phyloP scores from a whole-genome alignment of 2,797 vertebrate species.

The Enoplosus armatus region DNA sequence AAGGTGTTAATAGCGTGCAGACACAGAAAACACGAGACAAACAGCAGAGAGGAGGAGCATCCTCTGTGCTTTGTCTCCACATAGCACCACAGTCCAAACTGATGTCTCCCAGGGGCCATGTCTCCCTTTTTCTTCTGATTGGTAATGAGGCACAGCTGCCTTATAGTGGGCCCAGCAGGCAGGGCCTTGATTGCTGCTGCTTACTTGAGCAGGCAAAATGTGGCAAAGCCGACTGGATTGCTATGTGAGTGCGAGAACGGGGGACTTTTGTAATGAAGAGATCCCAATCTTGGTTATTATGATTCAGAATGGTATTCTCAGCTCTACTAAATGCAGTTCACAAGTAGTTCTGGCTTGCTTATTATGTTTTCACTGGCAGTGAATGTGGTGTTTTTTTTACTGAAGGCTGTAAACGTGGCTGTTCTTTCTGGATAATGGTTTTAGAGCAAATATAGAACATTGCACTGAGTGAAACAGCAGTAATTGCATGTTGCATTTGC shows the following conservation, averaged over 20 bases:
- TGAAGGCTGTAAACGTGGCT: background rate
- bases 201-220: slow-evolving; percentile 62
- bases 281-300: slow-evolving; percentile 52
- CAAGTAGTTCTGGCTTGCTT: slow-evolving; percentile 35
- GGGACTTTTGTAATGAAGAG: slow-evolving; percentile 60
- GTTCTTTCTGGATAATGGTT: slow-evolving; percentile 26
- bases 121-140: slow-evolving; percentile 67
- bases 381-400: slow-evolving; percentile 9
- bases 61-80: slow-evolving; percentile 35
- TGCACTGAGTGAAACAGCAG: slow-evolving; percentile 8
- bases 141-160: slow-evolving; percentile 76
- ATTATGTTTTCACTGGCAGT: slow-evolving; percentile 52
- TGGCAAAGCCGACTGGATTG: slow-evolving; percentile 38
- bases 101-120: slow-evolving; percentile 53
- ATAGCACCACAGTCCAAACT: slow-evolving; percentile 43
- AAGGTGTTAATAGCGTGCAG: slow-evolving; percentile 38
- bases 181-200: slow-evolving; percentile 65
- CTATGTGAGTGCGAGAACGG: slow-evolving; percentile 24
- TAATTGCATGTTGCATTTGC: slow-evolving; percentile 12
- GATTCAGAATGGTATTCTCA: slow-evolving; percentile 35
- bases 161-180: slow-evolving; percentile 71
- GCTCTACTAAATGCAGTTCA: slow-evolving; percentile 28
- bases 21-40: slow-evolving; percentile 15
- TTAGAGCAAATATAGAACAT: slow-evolving; percentile 22
- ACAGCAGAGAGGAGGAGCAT: slow-evolving; percentile 36